These are phyloP conservation scores for Siphamia tubifer DNA, from an alignment of 2,113 vertebrate genomes.

Conservation along the genomic window DNA sequence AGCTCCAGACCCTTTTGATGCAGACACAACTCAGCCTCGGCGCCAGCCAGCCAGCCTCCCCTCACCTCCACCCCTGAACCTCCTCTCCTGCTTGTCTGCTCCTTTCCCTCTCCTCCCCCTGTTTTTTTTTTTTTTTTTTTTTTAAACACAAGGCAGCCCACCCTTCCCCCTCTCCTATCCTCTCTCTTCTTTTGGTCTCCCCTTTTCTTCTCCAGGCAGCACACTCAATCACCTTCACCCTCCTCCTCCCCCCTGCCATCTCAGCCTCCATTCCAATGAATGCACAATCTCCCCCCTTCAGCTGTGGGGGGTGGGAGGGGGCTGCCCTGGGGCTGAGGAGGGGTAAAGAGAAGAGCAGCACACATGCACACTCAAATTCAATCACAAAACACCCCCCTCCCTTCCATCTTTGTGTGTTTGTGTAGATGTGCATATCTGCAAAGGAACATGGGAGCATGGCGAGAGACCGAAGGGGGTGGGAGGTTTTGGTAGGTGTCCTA, in stretches of 20 bases:
- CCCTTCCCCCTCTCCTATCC: slow-evolving; percentile 52
- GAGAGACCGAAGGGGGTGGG: slow-evolving; percentile 17
- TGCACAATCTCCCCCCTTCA: slow-evolving; percentile 74
- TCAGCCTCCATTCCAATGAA: slow-evolving; percentile 78
- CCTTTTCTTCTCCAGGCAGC: slow-evolving; percentile 70
- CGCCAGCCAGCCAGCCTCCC: slow-evolving; percentile 67
- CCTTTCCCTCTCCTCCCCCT: slow-evolving; percentile 36
- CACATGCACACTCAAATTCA: slow-evolving; percentile 60
- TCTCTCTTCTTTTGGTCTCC: slow-evolving; percentile 46
- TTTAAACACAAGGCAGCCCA: slow-evolving; percentile 62
- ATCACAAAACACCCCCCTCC: slow-evolving; percentile 6
- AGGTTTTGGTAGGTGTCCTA: slow-evolving; percentile 32
- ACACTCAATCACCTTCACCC: slow-evolving; percentile 74
- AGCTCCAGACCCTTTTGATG: slow-evolving; percentile 9
- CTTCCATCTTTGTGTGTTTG: slow-evolving; percentile 8
- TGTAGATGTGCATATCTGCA: slow-evolving; percentile 75
- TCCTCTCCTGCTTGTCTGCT: slow-evolving; percentile 59
- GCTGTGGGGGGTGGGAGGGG: slow-evolving; percentile 56
- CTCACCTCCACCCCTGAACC: slow-evolving; percentile 60
- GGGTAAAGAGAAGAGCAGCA: slow-evolving; percentile 38
- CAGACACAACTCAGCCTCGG: slow-evolving; percentile 51
- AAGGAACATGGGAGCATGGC: slow-evolving; percentile 43
- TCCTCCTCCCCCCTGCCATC: slow-evolving; percentile 35
- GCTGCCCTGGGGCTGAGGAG: slow-evolving; percentile 58
- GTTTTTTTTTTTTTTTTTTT: too few species aligned